Percentiles rank a stretch among this genome's conserved stretches.
Conservation (phyloP, 2,113 vertebrate genomes). For the Oenanthe melanoleuca region DNA sequence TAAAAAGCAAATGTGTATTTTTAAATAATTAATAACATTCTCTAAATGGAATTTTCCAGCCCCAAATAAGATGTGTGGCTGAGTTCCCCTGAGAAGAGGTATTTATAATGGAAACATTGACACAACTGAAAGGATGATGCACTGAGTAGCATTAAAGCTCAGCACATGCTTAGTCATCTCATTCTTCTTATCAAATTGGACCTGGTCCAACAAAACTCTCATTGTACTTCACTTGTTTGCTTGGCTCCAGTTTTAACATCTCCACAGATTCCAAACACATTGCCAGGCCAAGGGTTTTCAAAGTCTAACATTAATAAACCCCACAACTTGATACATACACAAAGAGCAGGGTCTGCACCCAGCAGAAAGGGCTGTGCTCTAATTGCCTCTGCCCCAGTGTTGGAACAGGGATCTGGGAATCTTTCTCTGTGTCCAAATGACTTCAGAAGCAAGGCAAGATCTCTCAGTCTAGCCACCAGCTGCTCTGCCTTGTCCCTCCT, state of each 20-base stretch:
- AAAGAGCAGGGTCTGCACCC: neutral
- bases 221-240: neutral
- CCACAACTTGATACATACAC: neutral
- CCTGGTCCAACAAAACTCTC: neutral
- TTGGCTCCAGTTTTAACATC: neutral
- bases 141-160: neutral
- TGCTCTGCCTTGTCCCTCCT: neutral
- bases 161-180: constrained; percentile 25
- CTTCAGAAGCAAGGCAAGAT: neutral
- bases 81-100: constrained; percentile 41
- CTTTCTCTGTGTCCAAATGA: neutral
- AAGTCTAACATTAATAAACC: neutral
- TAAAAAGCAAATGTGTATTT: constrained; percentile 50
- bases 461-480: neutral
- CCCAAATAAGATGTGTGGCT: constrained; percentile 11
- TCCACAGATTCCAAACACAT: neutral
- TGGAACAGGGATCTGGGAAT: neutral
- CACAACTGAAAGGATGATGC: constrained; percentile 34
- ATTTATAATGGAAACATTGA: constrained; percentile 54
- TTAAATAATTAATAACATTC: constrained; percentile 55
- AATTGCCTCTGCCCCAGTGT: neutral
- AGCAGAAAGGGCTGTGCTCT: neutral
- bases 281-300: neutral
- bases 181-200: constrained; percentile 17
- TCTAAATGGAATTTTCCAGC: constrained; percentile 57